phyloP scores from a whole-genome alignment of 2,888 invertebrate species.

The Hermaeophaga mercurialis region DNA sequence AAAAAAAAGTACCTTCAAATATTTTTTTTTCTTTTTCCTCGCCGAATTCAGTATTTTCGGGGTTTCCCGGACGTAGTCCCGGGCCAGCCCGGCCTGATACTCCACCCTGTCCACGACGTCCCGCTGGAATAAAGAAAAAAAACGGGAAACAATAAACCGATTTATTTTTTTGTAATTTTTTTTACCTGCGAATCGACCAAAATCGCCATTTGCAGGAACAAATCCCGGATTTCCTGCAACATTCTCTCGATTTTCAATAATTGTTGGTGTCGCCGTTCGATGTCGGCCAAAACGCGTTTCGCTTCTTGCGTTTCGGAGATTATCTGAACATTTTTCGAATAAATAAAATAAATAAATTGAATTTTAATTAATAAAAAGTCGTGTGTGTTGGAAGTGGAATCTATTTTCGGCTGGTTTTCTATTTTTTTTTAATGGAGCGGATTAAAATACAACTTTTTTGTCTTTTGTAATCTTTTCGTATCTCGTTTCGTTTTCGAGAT shows the following conservation, averaged over 20 bases:
- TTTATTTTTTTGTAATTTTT: too few relatives aligned
- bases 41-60: slow-evolving; percentile 62
- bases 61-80: slow-evolving; percentile 64
- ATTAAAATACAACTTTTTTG: too few relatives aligned
- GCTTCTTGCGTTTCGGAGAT: slow-evolving; percentile 80
- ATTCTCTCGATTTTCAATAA: slow-evolving; percentile 80
- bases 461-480: too few relatives aligned
- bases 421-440: too few relatives aligned
- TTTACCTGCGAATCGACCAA: slow-evolving; percentile 77
- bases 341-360: too few relatives aligned
- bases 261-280: slow-evolving; percentile 82
- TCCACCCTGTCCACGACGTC: slow-evolving; percentile 70
- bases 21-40: slow-evolving; percentile 58
- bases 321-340: slow-evolving; percentile 72
- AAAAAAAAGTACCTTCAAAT: slow-evolving; percentile 59
- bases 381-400: too few relatives aligned
- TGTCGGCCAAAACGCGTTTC: slow-evolving; percentile 74
- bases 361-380: too few relatives aligned
- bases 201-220: slow-evolving; percentile 84
- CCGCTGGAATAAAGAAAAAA: slow-evolving; percentile 59
- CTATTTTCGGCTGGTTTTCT: too few relatives aligned
- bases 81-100: slow-evolving; percentile 68
- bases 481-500: too few relatives aligned
- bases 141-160: not conserved
- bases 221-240: slow-evolving; percentile 76